Conservation (phyloP, 1,140 invertebrate species). For the Trachymyrmex septentrionalis region DNA sequence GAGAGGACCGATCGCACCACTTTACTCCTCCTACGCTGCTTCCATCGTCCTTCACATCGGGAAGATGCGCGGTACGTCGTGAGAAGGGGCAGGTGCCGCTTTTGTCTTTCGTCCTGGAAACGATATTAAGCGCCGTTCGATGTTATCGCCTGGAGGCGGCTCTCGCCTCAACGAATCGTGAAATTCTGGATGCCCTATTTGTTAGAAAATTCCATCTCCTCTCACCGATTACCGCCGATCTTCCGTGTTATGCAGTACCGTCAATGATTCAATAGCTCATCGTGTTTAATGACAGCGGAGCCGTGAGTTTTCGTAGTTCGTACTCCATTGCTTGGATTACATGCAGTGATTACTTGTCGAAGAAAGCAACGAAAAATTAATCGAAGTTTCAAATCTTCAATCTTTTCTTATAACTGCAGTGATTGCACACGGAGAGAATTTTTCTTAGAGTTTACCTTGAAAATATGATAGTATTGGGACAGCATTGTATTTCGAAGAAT, state of each 20-base stretch:
- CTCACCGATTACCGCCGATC: slow-evolving; percentile 35
- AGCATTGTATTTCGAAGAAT: no score
- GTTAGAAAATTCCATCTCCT: slow-evolving; percentile 64
- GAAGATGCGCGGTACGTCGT: slow-evolving; percentile 63
- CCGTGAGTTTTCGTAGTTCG: slow-evolving; percentile 26
- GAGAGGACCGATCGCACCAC: slow-evolving; percentile 73
- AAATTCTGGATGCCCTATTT: slow-evolving; percentile 65
- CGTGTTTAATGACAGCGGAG: slow-evolving; percentile 18
- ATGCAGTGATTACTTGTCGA: slow-evolving; percentile 1
- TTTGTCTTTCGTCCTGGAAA: slow-evolving; percentile 73
- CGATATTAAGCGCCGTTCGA: slow-evolving; percentile 76
- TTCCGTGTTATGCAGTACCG: neutral
- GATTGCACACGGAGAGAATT: no score
- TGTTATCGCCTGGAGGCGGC: slow-evolving; percentile 68
- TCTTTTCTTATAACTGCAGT: neutral
- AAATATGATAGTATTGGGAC: no score
- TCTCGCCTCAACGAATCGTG: slow-evolving; percentile 59
- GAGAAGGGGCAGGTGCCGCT: slow-evolving; percentile 74
- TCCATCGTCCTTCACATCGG: slow-evolving; percentile 59
- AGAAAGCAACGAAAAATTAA: neutral
- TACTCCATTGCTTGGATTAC: slow-evolving; percentile 20
- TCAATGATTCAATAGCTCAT: slow-evolving; percentile 57
- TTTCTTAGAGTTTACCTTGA: no score
- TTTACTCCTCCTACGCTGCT: slow-evolving; percentile 61
- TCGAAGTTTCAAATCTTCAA: slow-evolving; percentile 14